phyloP scores from a whole-genome alignment of 1,140 invertebrate species.

The Drosophila ficusphila region DNA sequence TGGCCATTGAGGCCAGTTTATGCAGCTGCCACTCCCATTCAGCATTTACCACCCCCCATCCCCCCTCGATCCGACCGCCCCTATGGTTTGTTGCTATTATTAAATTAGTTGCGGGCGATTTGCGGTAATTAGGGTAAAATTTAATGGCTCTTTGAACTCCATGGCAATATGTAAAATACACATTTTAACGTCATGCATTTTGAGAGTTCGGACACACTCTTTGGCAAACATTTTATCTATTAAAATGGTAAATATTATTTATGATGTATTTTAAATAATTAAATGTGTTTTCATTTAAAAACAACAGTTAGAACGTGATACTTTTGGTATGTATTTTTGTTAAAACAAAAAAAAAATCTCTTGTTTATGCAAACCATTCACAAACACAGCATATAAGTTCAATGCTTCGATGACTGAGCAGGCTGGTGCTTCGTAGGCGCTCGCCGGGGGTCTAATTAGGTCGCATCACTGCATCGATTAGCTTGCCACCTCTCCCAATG shows the following conservation, averaged over 20 bases:
- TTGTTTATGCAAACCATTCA: too few relatives aligned
- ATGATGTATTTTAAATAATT: not conserved
- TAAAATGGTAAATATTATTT: not conserved
- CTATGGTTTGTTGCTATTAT: conserved; percentile 66
- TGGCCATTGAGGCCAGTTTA: conserved; percentile 74
- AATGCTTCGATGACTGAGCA: not conserved
- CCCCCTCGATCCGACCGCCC: not conserved
- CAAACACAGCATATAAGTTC: too few relatives aligned
- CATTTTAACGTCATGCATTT: not conserved
- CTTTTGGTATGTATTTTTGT: too few relatives aligned
- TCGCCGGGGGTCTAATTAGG: conserved; percentile 20
- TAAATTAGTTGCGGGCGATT: conserved; percentile 82
- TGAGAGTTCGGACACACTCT: not conserved
- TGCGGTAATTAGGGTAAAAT: conserved; percentile 75
- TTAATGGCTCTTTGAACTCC: conserved; percentile 61
- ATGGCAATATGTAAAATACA: conserved; percentile 3
- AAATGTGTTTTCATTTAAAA: not conserved
- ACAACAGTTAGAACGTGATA: too few relatives aligned
- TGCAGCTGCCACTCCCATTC: conserved; percentile 65
- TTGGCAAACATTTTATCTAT: too few relatives aligned
- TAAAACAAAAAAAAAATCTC: too few relatives aligned
- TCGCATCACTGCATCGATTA: conserved; percentile 28
- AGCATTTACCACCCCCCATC: not conserved
- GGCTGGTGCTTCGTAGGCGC: not conserved
- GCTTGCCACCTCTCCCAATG: not conserved